phyloP scores from a whole-genome alignment of 2,113 vertebrate species.

The Smithornis capensis region DNA sequence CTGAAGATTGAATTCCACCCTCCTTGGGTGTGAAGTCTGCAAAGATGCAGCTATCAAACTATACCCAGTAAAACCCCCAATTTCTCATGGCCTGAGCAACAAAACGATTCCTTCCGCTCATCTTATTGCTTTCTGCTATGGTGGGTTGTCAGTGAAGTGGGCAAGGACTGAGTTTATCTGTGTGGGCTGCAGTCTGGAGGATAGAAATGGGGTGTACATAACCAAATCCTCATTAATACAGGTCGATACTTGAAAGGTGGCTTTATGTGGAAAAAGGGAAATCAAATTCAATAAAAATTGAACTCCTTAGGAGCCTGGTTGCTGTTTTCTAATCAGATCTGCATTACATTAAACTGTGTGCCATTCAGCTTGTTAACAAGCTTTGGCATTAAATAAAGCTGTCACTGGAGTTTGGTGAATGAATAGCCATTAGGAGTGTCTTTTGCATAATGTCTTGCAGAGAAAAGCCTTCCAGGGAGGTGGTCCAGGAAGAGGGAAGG shows the following conservation, averaged over 20 bases:
- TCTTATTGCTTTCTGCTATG: background rate
- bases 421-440: conserved; percentile 70
- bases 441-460: conserved; percentile 64
- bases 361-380: conserved; percentile 83
- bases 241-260: conserved; percentile 30
- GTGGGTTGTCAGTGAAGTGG: background rate
- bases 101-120: background rate
- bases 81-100: background rate
- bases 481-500: conserved; percentile 61
- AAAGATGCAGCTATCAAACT: background rate
- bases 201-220: background rate
- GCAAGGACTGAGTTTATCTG: background rate
- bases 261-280: conserved; percentile 57
- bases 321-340: conserved; percentile 81
- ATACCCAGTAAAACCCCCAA: background rate
- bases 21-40: background rate
- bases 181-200: background rate
- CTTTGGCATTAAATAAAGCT: conserved; percentile 78
- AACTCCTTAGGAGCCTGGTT: conserved; percentile 63
- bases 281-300: conserved; percentile 27
- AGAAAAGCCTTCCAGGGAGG: conserved; percentile 55
- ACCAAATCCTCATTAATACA: conserved; percentile 14
- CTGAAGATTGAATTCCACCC: background rate
- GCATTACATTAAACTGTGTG: conserved; percentile 75
- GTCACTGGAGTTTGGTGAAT: conserved; percentile 67